Evolutionary conservation across 2,888 invertebrate species (phyloP).

Genomic region (Zonitis immaculata): DNA sequence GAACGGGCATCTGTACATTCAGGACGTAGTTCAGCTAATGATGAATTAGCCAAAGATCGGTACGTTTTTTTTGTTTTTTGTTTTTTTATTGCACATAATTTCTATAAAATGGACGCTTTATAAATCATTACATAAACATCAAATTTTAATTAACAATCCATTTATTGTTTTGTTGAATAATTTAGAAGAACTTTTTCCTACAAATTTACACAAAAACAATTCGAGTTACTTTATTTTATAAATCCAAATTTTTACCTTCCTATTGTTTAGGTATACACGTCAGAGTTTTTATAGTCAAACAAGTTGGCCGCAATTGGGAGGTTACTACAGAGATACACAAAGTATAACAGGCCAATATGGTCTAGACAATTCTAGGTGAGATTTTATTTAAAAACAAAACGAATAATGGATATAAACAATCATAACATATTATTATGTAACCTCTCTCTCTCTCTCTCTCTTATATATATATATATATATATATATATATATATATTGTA

Average conservation of each 20-base stretch:
- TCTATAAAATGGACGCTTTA: too few relatives aligned
- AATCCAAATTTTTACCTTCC: background rate
- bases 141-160: background rate
- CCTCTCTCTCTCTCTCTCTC: slow-evolving; percentile 4
- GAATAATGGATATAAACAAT: background rate
- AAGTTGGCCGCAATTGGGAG: slow-evolving; percentile 39
- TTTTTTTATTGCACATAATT: too few relatives aligned
- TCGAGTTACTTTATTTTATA: background rate
- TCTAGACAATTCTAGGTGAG: slow-evolving; percentile 49
- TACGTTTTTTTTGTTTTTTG: slow-evolving; percentile 42
- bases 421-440: slow-evolving; percentile 9
- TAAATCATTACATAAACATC: background rate
- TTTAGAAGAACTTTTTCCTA: background rate
- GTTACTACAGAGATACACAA: slow-evolving; percentile 47
- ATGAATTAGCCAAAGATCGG: slow-evolving; percentile 55
- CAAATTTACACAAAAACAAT: background rate
- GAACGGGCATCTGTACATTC: slow-evolving; percentile 78
- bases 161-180: slow-evolving; percentile 4
- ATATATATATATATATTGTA: too few relatives aligned
- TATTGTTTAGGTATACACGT: slow-evolving; percentile 45
- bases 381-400: too few relatives aligned
- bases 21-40: slow-evolving; percentile 76
- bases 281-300: slow-evolving; percentile 49
- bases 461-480: too few relatives aligned
- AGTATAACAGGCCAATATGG: slow-evolving; percentile 46